A percentile compares a stretch with the other conserved stretches of the same genome.
Evolutionary conservation across 2,888 invertebrate species (phyloP).

Genomic region (Cenopis cana): DNA sequence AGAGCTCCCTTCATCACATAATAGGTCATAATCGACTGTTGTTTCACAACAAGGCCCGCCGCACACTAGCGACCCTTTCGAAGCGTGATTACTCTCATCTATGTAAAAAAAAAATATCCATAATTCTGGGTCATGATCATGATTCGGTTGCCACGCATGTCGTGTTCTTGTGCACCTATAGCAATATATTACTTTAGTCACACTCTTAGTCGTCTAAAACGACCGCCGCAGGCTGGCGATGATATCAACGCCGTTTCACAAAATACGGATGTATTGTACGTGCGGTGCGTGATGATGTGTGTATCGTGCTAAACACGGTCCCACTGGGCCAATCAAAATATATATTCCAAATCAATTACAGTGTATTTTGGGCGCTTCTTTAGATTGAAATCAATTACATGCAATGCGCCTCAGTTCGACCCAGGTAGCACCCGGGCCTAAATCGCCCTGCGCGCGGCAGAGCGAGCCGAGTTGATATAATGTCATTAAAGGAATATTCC

Average conservation of each 20-base stretch:
- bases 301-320: no score
- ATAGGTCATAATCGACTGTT: background rate
- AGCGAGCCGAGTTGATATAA: slow-evolving; percentile 3
- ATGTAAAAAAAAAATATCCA: background rate
- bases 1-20: slow-evolving; percentile 1
- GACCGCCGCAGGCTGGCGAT: no score
- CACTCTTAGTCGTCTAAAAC: no score
- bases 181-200: no score
- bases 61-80: background rate
- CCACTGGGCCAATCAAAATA: no score
- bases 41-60: background rate
- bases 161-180: background rate
- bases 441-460: background rate
- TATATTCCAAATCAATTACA: no score
- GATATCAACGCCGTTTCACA: no score
- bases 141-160: no score
- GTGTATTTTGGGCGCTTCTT: no score
- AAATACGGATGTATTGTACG: no score
- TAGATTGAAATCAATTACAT: background rate
- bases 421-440: background rate
- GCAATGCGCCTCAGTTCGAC: background rate
- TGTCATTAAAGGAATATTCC: slow-evolving; percentile 28
- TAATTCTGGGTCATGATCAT: background rate
- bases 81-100: background rate
- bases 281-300: no score